Base-by-base conservation (phyloP, 2,113 vertebrate genomes). In the Axis porcinus region DNA sequence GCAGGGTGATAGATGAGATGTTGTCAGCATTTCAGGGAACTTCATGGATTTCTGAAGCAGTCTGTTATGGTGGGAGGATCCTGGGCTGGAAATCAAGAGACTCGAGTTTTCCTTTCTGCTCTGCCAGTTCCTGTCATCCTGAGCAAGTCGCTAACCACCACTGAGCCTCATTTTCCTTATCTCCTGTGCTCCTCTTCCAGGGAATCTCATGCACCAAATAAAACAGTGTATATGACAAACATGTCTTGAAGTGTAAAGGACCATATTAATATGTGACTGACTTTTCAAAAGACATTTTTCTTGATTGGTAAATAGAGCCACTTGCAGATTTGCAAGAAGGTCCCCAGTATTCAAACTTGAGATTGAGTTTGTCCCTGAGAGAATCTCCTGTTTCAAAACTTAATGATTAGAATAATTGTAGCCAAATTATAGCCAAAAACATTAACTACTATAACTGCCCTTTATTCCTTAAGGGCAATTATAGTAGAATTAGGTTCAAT, bases 381-480 rank as follows among this genome's bases (percentile, higher is more conserved):
- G 23, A 43, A 78, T 92, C 36, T 97, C 7, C 11, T 28, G 16
- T 74, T 97, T 97, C 33, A 93, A 94, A 92, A 57, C 62, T 57
- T 91, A 94, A 86, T 43, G 82, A 94, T 86, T 88, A 78, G 64
- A 91, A 92, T 78, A 88, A 94, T 86, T 82, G 11, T 95, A 76
- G 57, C 81, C 89, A 81, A 94, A 89, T 55, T 55, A 2, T 86
- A 94, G 67, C 67, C 30, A 57, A 90, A 92, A 67, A 67, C 11
- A 89, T 70, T 79, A 95, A 86, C 55, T 94, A 55, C 36, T 89
- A 76, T 70, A 70, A 70, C 19, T 70, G n/a, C 64, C 19, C 64
- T 97, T 96, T 92, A 62, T 86, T 94, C 15, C 47, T 96, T 95
- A 92, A 87, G 95, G 21, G 23, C 25, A 91, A n/a, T 89, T 16